Evolutionary conservation across 2,797 vertebrate species (phyloP), one percentile per base, ranked within the genome.

Genomic region (Enteromius argenteus): DNA sequence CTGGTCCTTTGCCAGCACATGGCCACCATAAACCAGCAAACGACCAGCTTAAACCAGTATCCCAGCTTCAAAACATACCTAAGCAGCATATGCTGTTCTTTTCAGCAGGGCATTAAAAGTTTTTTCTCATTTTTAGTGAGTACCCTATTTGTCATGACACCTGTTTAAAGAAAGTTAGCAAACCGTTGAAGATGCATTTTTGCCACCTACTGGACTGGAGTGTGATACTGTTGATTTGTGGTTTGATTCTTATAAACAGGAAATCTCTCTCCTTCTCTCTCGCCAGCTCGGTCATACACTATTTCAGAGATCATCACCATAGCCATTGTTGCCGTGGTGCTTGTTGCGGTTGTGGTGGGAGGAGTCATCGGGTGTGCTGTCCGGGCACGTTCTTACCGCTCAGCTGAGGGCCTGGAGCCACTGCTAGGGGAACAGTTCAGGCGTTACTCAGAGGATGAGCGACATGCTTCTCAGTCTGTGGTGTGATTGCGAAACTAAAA

Each of bases 281-380:
- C 68, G 62, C 5, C 83, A 99, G 97, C 89, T 88, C 94, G 88
- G 13, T 86, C 93, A 46, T 96, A 97, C 84, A 96, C 93, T 30
- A 84, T 96, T 85, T 96, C 97, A 51, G 97, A 99, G 91, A 95
- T 98, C 80, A 95, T 99, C 91, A 97, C 96, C 39, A 96, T 98
- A 8, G 96, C 94, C 51, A 93, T 99, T 9, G 93, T 98, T 2
- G 95, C 94, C 3, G 95, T 95, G 0, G 92, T 99, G 77, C 90
- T 96, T 84, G 94, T 97, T 37, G 93, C 96, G 77, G 95, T 96
- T 0, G 84, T 96, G 87, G 88, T 97, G 84, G 96, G 96, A 0
- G 92, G 92, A 23, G 90, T 92, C 56, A 93, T 95, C 2, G 93
- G 95, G 0, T 97, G 95, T 32, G 93, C 95, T 0, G 86, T 96